Percentiles rank a stretch among this genome's conserved stretches.
These are phyloP conservation scores for Cerastis leucographa DNA, from an alignment of 2,888 invertebrate species.

Conservation along the genomic window DNA sequence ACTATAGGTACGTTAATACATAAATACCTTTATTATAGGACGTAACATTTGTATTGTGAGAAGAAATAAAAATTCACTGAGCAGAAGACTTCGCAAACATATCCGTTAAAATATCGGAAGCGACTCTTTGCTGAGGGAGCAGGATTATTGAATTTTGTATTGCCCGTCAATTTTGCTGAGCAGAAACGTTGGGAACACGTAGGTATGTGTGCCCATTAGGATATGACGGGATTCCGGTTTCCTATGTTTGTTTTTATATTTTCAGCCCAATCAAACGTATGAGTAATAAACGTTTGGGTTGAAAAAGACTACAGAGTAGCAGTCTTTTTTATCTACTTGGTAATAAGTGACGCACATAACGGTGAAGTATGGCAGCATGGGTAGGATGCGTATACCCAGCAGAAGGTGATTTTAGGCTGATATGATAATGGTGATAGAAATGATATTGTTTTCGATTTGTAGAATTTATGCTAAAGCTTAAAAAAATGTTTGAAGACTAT, in stretches of 20 bases:
- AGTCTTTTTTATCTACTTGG: background rate
- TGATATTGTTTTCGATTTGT: background rate
- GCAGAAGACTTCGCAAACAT: conserved; percentile 60
- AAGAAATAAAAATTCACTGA: conserved; percentile 56
- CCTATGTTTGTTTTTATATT: conserved; percentile 9
- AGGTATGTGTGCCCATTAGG: conserved; percentile 21
- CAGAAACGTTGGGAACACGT: conserved; percentile 12
- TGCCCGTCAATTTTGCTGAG: conserved; percentile 50
- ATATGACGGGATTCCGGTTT: conserved; percentile 3
- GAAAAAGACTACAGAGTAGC: background rate
- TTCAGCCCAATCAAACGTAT: background rate
- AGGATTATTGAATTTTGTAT: conserved; percentile 64
- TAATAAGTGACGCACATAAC: background rate
- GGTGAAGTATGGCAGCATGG: background rate
- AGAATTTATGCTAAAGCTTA: background rate
- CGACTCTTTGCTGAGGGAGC: conserved; percentile 51
- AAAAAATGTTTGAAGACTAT: background rate
- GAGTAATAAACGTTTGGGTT: no score
- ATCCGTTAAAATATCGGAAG: conserved; percentile 63
- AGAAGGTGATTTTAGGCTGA: background rate
- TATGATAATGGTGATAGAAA: background rate
- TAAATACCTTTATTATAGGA: conserved; percentile 33
- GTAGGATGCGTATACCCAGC: background rate
- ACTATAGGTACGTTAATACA: conserved; percentile 7
- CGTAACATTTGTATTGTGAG: conserved; percentile 38